Evolutionary conservation across 2,113 vertebrate species (phyloP).

Genomic region (Pholis gunnellus): DNA sequence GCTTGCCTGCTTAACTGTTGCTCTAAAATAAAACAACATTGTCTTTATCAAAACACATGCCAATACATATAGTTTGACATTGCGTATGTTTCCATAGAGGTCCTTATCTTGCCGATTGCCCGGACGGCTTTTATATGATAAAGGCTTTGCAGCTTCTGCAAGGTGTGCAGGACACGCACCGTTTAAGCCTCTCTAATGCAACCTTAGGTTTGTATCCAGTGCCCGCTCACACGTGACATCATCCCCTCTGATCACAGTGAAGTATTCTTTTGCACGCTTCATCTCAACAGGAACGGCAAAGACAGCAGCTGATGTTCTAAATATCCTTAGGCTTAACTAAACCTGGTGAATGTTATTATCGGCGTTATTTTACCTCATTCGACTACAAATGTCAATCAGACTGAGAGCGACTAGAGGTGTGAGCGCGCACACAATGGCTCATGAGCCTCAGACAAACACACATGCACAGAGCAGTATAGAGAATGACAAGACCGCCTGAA

Average conservation of each 20-base stretch:
- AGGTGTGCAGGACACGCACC: conserved; percentile 20
- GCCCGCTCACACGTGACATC: background rate
- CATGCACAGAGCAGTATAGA: background rate
- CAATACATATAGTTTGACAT: conserved; percentile 11
- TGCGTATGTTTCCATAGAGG: conserved; percentile 29
- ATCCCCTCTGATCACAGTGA: conserved; percentile 4
- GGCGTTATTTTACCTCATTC: background rate
- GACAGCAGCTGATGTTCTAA: background rate
- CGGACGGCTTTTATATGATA: conserved; percentile 10
- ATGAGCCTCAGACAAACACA: background rate
- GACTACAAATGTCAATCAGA: background rate
- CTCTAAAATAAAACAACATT: background rate
- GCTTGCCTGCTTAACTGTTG: conserved; percentile 3
- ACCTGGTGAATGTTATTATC: background rate
- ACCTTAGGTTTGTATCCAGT: conserved; percentile 21
- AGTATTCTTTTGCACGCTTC: background rate
- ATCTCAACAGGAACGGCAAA: conserved; percentile 6
- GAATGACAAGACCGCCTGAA: background rate
- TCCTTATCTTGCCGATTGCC: conserved; percentile 18
- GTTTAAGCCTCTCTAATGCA: conserved; percentile 44
- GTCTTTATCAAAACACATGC: background rate
- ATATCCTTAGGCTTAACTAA: conserved; percentile 1
- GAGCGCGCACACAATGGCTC: background rate
- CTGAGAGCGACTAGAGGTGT: background rate
- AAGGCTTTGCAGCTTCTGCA: conserved; percentile 11